Evolutionary conservation across 1,140 invertebrate species (phyloP), one percentile per base, ranked within the genome.

Genomic region (Heliothis subflexa): DNA sequence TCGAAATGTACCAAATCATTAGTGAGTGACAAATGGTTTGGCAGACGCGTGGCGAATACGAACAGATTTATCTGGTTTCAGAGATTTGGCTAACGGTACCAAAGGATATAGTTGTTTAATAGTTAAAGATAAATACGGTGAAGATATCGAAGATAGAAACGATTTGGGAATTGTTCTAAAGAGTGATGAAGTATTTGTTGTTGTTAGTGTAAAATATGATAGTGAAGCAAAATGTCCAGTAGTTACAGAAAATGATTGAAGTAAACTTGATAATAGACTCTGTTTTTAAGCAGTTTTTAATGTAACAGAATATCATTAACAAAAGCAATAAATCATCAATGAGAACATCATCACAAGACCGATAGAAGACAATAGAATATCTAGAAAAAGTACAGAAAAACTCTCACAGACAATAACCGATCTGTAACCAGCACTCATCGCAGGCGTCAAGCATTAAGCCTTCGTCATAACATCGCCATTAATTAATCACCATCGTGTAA

Each of bases 21-120:
- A 72, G 70, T 57, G 16, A 55, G 70, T 72, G 70, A 72, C 70
- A 72, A 72, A 72, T 72, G 70, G 54, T 57, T 21, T n/a, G 45
- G 2, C 13, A 45, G 52, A 45, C 50, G 70, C 70, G 70, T 72
- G 70, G 70, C 54, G 70, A 72, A 72, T 57, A 40, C 33, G 21
- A 11, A 50, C 64, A 50, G 45, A 68, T 49, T 68, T 50, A 68
- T 68, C 64, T 68, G 64, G 45, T 68, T 68, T 18, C 21, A 50
- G 45, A 68, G 64, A 50, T 68, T 68, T 68, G 64, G 64, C 25
- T 68, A 68, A 50, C 61, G 64, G 45, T 50, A 50, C 45, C 62
- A 49, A 12, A 50, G 47, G 64, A 50, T 68, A 14, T 50, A 12
- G 18, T 68, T 68, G 64, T 68, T 64, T 50, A 68, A 12, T 68